Conservation (phyloP, 1,140 invertebrate species). For the Tigriopus japonicus region DNA sequence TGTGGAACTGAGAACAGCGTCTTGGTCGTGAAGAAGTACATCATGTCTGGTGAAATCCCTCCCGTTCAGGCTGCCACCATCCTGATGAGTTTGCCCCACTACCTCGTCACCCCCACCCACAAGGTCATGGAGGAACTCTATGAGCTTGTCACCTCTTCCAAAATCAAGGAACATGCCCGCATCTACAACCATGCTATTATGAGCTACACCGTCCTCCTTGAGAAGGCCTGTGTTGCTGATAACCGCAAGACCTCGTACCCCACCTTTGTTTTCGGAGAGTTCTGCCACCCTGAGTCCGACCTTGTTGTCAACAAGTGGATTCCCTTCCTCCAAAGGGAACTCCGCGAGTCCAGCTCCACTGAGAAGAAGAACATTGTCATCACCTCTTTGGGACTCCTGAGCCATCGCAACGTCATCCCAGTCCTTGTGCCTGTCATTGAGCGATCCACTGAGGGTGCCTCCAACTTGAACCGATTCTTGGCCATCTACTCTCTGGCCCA, state of each 20-base stretch:
- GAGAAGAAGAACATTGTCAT: background rate
- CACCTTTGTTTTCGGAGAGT: constrained; percentile 9
- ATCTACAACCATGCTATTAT: constrained; percentile 1
- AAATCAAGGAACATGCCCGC: background rate
- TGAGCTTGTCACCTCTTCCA: constrained; percentile 1
- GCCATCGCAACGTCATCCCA: constrained; percentile 2
- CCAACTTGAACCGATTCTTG: constrained; percentile 15
- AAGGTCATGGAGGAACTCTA: background rate
- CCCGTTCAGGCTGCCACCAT: background rate
- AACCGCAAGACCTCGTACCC: constrained; percentile 1
- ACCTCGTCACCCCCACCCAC: constrained; percentile 9
- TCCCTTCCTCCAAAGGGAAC: constrained; percentile 3
- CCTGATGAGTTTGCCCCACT: background rate
- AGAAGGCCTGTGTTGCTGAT: constrained; percentile 9
- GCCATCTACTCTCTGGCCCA: constrained; percentile 17
- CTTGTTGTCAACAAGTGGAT: constrained; percentile 7
- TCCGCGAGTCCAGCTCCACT: background rate
- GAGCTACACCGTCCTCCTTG: background rate
- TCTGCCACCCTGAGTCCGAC: background rate
- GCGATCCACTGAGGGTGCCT: background rate
- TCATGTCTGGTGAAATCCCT: background rate
- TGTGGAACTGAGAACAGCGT: constrained; percentile 3
- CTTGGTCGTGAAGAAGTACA: constrained; percentile 1
- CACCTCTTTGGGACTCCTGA: constrained; percentile 7
- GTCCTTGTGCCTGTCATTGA: constrained; percentile 10